Base-by-base conservation (phyloP, 2,113 vertebrate genomes). In the Leucopsar rothschildi region DNA sequence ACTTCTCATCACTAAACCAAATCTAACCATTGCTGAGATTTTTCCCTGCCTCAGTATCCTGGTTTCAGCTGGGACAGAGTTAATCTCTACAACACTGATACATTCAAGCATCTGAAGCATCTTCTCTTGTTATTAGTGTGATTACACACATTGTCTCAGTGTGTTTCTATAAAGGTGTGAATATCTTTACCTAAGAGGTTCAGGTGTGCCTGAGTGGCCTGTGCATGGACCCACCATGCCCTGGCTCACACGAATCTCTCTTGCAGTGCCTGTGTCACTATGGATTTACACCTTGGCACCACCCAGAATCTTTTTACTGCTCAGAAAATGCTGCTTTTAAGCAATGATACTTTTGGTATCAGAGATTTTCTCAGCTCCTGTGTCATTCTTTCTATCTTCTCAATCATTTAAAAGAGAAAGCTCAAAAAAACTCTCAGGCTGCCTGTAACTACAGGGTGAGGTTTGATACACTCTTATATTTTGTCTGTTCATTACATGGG, bases 121-220 rank as follows among this genome's bases (percentile, higher is more conserved):
- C 22, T 92, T 55, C 9, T 37, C 5, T 49, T 0, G 0, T 17
- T 39, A 9, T 59, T 25, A 33, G 2, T 20, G 33, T 42, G 17
- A 52, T 39, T 39, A 39, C 39, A 39, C 39, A 39, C 33, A 17
- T 10, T 29, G 20, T 28, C 47, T n/a, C 1, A 1, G 13, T 91
- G 23, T 17, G 17, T 37, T 77, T 91, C 44, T 68, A 2, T 6
- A 64, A 9, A 7, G 47, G 28, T 71, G 44, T 1, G 12, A 88
- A 20, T 14, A 57, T 9, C 49, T 53, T 87, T 16, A 44, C 42
- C 16, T 18, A 37, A 49, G 22, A 35, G 57, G 28, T 31, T 59
- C 47, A 55, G 44, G 19, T 40, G 31, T 16, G n/a, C 22, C 31
- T 27, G 52, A 76, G 42, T 22, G 47, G 15, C 9, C 40, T 37